Evolutionary conservation across 2,113 vertebrate species (phyloP).

Genomic region (Takifugu bimaculatus): DNA sequence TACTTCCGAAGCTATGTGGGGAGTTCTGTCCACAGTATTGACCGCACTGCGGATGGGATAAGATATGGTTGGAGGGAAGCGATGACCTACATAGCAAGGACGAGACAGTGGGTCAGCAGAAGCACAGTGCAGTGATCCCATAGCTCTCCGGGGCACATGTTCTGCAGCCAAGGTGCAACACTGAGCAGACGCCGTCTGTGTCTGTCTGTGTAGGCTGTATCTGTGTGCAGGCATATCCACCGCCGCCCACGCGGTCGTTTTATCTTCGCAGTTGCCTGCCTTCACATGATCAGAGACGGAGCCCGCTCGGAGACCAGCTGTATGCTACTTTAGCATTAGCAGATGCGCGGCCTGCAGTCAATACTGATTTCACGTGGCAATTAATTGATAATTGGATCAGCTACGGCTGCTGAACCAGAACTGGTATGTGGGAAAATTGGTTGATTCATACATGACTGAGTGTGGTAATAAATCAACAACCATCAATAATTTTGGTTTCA

Average conservation of each 20-base stretch:
- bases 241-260: constrained; percentile 32
- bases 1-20: constrained; percentile 56
- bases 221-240: constrained; percentile 22
- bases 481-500: neutral
- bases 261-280: constrained; percentile 40
- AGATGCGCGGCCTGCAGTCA: constrained; percentile 63
- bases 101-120: constrained; percentile 59
- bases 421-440: constrained; percentile 10
- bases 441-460: neutral
- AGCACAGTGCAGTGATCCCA: constrained; percentile 47
- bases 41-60: constrained; percentile 62
- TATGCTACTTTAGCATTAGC: constrained; percentile 63
- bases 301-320: constrained; percentile 57
- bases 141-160: constrained; percentile 58
- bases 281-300: constrained; percentile 32
- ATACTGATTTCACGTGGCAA: constrained; percentile 72
- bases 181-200: constrained; percentile 21
- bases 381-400: constrained; percentile 79
- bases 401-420: constrained; percentile 51
- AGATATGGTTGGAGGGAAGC: constrained; percentile 62
- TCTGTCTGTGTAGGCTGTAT: constrained; percentile 11
- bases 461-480: neutral
- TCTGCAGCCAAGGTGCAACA: constrained; percentile 44
- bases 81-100: constrained; percentile 71
- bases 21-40: constrained; percentile 68